A percentile compares a stretch with the other conserved stretches of the same genome.
phyloP scores from a whole-genome alignment of 2,797 vertebrate species.

The Rachycentron canadum region DNA sequence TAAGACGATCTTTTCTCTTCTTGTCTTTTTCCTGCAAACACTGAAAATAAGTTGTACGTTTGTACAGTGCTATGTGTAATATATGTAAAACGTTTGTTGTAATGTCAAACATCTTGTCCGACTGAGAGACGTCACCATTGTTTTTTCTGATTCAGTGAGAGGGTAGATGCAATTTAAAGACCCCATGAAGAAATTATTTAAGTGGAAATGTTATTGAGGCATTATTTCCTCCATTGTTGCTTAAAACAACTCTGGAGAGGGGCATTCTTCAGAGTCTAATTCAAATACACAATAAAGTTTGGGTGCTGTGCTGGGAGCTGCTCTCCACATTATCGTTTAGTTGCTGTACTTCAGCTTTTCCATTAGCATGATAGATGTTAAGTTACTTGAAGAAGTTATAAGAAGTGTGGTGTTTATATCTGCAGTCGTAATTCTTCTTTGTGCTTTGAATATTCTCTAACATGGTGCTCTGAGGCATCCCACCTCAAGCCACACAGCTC shows the following conservation, averaged over 20 bases:
- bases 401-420: constrained; percentile 4
- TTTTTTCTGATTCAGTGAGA: constrained; percentile 23
- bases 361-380: background rate
- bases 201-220: constrained; percentile 11
- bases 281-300: background rate
- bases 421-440: background rate
- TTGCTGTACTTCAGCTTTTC: constrained; percentile 8
- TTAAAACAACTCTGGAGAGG: background rate
- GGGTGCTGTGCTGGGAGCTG: constrained; percentile 3
- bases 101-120: constrained; percentile 36
- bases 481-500: background rate
- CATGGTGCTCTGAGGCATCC: constrained; percentile 10
- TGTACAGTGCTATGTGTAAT: constrained; percentile 49
- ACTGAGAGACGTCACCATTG: constrained; percentile 27
- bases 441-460: background rate
- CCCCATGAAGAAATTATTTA: constrained; percentile 19
- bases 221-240: constrained; percentile 11
- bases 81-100: constrained; percentile 35
- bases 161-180: constrained; percentile 62
- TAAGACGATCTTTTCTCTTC: constrained; percentile 10
- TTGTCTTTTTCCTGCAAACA: constrained; percentile 50
- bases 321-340: constrained; percentile 20
- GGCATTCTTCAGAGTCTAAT: background rate
- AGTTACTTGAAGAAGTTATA: constrained; percentile 6
- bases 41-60: constrained; percentile 60